These are phyloP conservation scores for Paedocypris sp. DNA, from an alignment of 2,113 vertebrate genomes.

Conservation along the genomic window DNA sequence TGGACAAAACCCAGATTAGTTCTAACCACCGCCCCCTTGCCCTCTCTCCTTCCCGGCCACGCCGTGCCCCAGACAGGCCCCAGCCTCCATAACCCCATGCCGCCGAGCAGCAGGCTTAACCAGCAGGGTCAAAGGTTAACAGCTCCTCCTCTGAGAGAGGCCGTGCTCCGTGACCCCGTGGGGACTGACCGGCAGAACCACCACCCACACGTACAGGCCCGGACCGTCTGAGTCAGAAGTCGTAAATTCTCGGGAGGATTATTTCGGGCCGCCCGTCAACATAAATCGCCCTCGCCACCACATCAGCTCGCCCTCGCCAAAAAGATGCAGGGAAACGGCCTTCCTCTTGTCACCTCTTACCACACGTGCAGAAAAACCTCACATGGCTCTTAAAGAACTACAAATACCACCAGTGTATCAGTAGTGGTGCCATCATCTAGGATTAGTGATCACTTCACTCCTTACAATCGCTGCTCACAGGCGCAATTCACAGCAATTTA, in stretches of 20 bases:
- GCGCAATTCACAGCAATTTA: no score
- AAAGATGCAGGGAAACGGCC: slow-evolving; percentile 13
- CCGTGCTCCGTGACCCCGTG: slow-evolving; percentile 63
- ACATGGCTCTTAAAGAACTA: neutral
- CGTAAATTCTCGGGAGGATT: slow-evolving; percentile 42
- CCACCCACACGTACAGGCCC: slow-evolving; percentile 39
- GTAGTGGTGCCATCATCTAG: no score
- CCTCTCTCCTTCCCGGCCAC: slow-evolving; percentile 29
- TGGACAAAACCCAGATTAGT: slow-evolving; percentile 66
- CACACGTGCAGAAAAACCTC: neutral
- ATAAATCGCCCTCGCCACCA: slow-evolving; percentile 27
- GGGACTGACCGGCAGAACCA: slow-evolving; percentile 46
- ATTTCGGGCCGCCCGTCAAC: slow-evolving; percentile 35
- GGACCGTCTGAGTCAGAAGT: slow-evolving; percentile 33
- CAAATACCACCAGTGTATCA: neutral
- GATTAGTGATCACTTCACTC: no score
- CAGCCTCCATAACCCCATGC: slow-evolving; percentile 31
- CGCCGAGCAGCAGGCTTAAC: slow-evolving; percentile 59
- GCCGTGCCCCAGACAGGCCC: slow-evolving; percentile 55
- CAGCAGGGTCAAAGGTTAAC: slow-evolving; percentile 58
- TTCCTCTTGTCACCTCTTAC: slow-evolving; percentile 16
- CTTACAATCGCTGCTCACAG: no score
- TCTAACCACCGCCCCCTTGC: slow-evolving; percentile 44
- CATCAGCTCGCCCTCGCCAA: slow-evolving; percentile 18
- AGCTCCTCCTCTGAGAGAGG: slow-evolving; percentile 63